A percentile compares a stretch with the other conserved stretches of the same genome.
Evolutionary conservation across 2,113 vertebrate genomes (phyloP).

Genomic region (Cercopithecus mona): DNA sequence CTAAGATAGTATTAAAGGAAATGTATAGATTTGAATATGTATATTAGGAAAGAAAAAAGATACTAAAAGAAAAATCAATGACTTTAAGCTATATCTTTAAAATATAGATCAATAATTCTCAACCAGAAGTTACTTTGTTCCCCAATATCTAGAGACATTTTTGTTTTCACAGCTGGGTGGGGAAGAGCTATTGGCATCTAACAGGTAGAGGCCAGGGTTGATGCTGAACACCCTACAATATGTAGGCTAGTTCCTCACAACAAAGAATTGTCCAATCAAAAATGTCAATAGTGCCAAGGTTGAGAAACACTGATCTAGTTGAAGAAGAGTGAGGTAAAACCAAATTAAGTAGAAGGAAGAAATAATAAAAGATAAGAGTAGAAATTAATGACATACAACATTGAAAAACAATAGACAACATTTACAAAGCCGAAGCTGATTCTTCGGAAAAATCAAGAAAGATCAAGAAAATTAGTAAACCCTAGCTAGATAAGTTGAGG

Average conservation of each 20-base stretch:
- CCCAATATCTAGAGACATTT: background rate
- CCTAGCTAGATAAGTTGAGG: background rate
- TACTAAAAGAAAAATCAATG: background rate
- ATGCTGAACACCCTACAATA: background rate
- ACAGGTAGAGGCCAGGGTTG: background rate
- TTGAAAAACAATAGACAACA: background rate
- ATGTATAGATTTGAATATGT: background rate
- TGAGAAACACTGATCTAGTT: background rate
- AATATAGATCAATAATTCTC: constrained; percentile 32
- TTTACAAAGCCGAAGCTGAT: background rate
- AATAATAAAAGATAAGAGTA: background rate
- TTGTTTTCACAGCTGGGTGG: background rate
- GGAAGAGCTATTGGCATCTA: background rate
- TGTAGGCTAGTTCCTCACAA: background rate
- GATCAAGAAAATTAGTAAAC: background rate
- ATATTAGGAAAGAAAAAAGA: background rate
- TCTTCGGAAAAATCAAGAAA: background rate
- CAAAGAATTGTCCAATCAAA: background rate
- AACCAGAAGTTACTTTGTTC: background rate
- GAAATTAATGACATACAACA: background rate
- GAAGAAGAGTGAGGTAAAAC: background rate
- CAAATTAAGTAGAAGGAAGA: background rate
- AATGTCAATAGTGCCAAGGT: background rate
- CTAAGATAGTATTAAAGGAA: background rate
- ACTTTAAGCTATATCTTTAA: constrained; percentile 4